Evolutionary conservation across 2,797 vertebrate genomes (phyloP), one percentile per base, ranked within the genome.

Genomic region (Mormyrops attenuatus): DNA sequence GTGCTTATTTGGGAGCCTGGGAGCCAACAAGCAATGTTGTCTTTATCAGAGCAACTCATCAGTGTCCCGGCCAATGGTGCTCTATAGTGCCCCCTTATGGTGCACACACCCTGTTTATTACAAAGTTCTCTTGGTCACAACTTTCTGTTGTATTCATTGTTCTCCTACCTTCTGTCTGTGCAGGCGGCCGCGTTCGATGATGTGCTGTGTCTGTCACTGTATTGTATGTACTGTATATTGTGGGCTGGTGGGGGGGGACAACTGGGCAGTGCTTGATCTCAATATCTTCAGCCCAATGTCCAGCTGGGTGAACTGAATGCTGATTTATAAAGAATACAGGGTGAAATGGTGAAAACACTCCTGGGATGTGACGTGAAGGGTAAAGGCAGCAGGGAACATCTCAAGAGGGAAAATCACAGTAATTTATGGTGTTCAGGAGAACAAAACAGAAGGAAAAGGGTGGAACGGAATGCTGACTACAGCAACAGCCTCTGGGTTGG

Each of bases 61-160:
- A 85, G 41, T 80, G 38, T 26, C 44, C 50, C 7, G 38, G 85
- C 53, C 85, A 50, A 22, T 50, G 11, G 47, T 26, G 30, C 17
- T 89, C 60, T 80, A 50, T 89, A 86, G 34, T 22, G 34, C 89
- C 89, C 85, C 66, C 89, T 55, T 55, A 84, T 88, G 86, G 89
- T 53, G 22, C 22, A 22, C 38, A 60, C 38, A 57, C 66, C 66
- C 7, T 73, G 84, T 50, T n/a, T 38, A 66, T 60, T 60, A 60
- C 57, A 60, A 9, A n/a, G 20, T 47, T 5, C 69, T 41, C 15
- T 5, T 63, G 60, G 22, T 9, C 22, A 30, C 22, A 63, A 30
- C 26, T 30, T 66, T 26, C 26, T 66, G 63, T 3, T 7, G 0
- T 26, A 26, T 50, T 88, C 60, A 11, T 26, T 20, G 17, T 9